Evolutionary conservation across 2,113 vertebrate genomes (phyloP).

Genomic region (Scomber japonicus): DNA sequence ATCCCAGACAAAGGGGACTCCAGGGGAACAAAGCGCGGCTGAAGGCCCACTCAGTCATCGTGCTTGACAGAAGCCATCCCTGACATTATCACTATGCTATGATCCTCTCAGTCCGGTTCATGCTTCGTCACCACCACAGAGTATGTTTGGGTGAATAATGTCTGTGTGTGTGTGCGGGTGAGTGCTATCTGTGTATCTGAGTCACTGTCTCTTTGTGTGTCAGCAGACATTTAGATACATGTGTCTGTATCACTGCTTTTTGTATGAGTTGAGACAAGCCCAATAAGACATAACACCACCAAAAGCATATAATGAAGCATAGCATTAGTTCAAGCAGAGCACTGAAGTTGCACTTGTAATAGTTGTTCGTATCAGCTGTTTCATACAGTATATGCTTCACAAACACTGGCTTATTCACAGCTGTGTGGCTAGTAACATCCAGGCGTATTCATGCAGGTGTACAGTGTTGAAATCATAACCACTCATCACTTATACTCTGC

Average conservation of each 20-base stretch:
- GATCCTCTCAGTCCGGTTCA: constrained; percentile 33
- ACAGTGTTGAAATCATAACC: too few relatives aligned
- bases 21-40: constrained; percentile 23
- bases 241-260: constrained; percentile 17
- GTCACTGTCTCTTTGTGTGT: constrained; percentile 40
- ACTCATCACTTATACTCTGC: too few relatives aligned
- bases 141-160: constrained; percentile 21
- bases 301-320: too few relatives aligned
- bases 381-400: too few relatives aligned
- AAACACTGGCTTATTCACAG: too few relatives aligned
- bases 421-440: too few relatives aligned
- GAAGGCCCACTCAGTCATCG: constrained; percentile 12
- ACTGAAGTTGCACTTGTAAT: too few relatives aligned
- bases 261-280: constrained; percentile 35
- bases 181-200: constrained; percentile 27
- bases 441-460: too few relatives aligned
- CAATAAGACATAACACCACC: constrained; percentile 12
- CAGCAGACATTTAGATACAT: neutral
- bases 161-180: neutral
- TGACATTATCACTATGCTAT: constrained; percentile 27
- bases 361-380: too few relatives aligned
- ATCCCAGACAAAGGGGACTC: constrained; percentile 35
- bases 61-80: neutral
- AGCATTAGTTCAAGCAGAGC: too few relatives aligned
- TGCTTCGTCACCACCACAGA: constrained; percentile 22